Conservation (phyloP, 2,888 invertebrate species). For the Tachina fera region DNA sequence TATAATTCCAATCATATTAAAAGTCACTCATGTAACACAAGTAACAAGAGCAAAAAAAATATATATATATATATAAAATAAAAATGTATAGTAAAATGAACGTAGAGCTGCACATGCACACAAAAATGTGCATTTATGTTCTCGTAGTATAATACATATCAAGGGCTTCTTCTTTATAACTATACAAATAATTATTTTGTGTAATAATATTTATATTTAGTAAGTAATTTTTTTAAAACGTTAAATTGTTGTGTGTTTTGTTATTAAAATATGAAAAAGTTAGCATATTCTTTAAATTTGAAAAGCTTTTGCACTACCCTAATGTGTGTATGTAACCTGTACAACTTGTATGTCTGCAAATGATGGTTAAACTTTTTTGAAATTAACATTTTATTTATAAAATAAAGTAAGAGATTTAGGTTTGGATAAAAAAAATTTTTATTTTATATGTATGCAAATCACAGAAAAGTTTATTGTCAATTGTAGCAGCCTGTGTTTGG, state of each 20-base stretch:
- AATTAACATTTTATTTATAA: neutral
- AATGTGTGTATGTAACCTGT: neutral
- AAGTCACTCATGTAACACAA: conserved; percentile 59
- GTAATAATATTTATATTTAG: too few relatives aligned
- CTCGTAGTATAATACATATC: neutral
- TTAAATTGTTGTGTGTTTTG: too few relatives aligned
- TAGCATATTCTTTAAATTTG: neutral
- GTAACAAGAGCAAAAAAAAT: neutral
- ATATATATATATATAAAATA: too few relatives aligned
- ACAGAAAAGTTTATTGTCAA: conserved; percentile 32
- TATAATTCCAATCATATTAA: conserved; percentile 68
- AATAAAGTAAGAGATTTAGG: conserved; percentile 7
- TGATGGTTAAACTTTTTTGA: conserved; percentile 33
- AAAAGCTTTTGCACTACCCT: neutral
- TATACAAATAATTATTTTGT: too few relatives aligned
- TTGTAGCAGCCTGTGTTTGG: conserved; percentile 10
- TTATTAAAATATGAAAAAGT: too few relatives aligned
- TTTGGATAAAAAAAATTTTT: neutral
- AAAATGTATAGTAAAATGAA: neutral
- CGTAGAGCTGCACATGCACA: neutral
- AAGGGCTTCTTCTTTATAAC: neutral
- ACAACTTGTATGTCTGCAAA: conserved; percentile 16
- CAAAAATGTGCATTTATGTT: neutral
- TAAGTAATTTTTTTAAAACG: too few relatives aligned
- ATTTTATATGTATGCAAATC: conserved; percentile 14